Base-by-base conservation (phyloP, 1,140 invertebrate species). In the Melipona quadrifasciata region DNA sequence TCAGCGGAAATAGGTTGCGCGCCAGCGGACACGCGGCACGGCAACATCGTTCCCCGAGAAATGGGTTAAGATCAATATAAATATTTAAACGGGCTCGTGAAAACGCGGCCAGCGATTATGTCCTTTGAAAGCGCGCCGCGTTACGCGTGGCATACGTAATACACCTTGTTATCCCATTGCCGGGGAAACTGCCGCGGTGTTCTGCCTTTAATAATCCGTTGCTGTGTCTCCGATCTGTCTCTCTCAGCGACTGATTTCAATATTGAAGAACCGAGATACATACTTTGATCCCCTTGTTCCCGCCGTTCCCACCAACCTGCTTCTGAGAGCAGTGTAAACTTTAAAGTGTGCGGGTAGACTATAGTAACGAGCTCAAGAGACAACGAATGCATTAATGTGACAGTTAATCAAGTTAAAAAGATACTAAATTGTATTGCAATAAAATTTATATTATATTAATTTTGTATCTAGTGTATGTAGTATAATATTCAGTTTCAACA, bases 51-150 rank as follows among this genome's bases (percentile, higher is more conserved):
- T 68, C 51, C 39, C 53, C 27, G 51, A 58, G 71, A 76, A 77
- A 82, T 77, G 12, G 73, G 73, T 82, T 82, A 77, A 84, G 82
- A 79, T 84, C 82, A 34, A 79, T 79, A 84, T 84, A 84, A 84
- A 84, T 84, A 79, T 84, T 84, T 84, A 84, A 70, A 71, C 67
- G 75, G 47, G 31, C 27, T 71, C 55, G 75, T 71, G 64, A 68
- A 77, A 82, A 53, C 73, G 17, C n/a, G 55, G 55, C n/a, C 76
- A 55, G 11, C 67, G 75, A 84, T 84, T 71, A 71, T 79, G 57
- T 58, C 55, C 64, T 71, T 64, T 84, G 31, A 61, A 71, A 84
- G 27, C 34, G 47, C 19, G 14, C 0, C 27, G 27, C 27, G 67
- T 79, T 53, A 64, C 82, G 21, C 67, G 34, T 0, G 2, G 24